Base-by-base conservation (phyloP, 2,113 vertebrate species). In the Pipa parva region DNA sequence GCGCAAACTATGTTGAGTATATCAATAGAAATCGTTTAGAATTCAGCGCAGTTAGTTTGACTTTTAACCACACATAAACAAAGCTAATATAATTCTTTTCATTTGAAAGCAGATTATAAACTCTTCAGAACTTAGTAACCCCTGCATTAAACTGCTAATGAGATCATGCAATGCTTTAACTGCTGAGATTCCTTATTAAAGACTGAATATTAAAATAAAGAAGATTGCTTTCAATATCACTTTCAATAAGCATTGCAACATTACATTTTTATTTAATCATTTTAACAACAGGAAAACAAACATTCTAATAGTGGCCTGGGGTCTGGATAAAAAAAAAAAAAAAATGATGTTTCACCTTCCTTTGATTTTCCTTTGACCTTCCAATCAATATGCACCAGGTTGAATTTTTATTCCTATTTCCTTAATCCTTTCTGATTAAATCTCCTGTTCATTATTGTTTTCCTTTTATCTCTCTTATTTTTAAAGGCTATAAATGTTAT, bases 191-290 rank as follows among this genome's bases (percentile, higher is more conserved):
- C 60, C 8, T 27, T 72, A 36, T 60, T 51, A 27, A 31, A 13
- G 64, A 49, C 15, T 5, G 49, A 39, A 26, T 54, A 27, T 56
- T 49, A 56, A 56, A 39, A 29, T 59, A 59, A 45, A 54, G 45
- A 64, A 54, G 31, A 68, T 67, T 56, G 71, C 76, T 58, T 58
- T 37, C 52, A 59, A 63, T 45, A 62, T 74, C 73, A 18, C 54
- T 65, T 55, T 29, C 25, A 39, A 36, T 36, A 59, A 71, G 8
- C 3, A 15, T n/a, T 4, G 26, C 52, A 50, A 71, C 72, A 73
- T 71, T 71, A 72, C 74, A 74, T 67, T 45, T 67, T 63, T 59
- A 59, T 70, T 70, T 72, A 72, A 63, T 78, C 64, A 77, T 75
- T 73, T 75, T 39, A 20, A 3, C 17, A 71, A 64, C 59, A 59